Evolutionary conservation across 2,797 vertebrate genomes (phyloP).

Genomic region (Ptychadena robeensis): DNA sequence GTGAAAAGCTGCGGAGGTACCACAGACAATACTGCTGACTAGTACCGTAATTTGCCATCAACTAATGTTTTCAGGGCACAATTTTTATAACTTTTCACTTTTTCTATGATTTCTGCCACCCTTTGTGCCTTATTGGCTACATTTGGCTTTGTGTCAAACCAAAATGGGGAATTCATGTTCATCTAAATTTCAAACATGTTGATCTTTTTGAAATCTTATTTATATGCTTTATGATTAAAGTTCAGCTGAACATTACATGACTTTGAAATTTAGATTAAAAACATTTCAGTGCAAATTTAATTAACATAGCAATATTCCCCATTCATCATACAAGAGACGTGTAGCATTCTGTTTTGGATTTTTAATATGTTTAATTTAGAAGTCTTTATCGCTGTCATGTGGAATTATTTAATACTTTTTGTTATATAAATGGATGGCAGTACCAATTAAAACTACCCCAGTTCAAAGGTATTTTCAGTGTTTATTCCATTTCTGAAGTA

Average conservation of each 20-base stretch:
- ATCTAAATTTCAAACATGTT: neutral
- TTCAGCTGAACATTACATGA: neutral
- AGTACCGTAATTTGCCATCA: no score
- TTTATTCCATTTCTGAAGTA: neutral
- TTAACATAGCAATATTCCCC: neutral
- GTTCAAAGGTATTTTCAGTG: slow-evolving; percentile 10
- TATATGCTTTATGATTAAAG: neutral
- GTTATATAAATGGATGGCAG: neutral
- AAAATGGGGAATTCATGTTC: neutral
- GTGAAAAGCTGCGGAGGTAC: no score
- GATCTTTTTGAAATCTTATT: neutral
- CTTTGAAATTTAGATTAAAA: slow-evolving; percentile 10
- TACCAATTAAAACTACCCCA: slow-evolving; percentile 12
- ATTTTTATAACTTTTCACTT: no score
- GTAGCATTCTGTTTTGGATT: neutral
- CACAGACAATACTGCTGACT: no score
- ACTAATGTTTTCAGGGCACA: no score
- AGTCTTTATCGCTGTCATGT: neutral
- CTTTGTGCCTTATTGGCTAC: neutral
- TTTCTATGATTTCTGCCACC: neutral
- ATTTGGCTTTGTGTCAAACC: neutral
- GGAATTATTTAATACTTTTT: neutral
- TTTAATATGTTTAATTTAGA: neutral
- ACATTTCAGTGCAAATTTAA: neutral
- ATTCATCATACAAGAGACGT: neutral